Conservation (phyloP, 1,140 invertebrate species). For the Pentalonia nigronervosa region DNA sequence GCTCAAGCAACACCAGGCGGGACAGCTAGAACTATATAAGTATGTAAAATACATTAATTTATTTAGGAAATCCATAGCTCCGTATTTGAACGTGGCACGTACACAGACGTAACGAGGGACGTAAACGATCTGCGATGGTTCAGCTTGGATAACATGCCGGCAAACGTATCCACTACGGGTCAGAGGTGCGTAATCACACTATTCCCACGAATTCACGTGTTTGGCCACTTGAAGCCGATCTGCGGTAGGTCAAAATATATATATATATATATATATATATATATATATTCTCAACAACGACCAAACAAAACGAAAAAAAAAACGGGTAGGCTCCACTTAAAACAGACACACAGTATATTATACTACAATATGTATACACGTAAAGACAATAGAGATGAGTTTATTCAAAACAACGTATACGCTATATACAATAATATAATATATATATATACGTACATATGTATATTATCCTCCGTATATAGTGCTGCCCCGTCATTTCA, state of each 20-base stretch:
- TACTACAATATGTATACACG: not conserved
- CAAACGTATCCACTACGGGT: slow-evolving; percentile 44
- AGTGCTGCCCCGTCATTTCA: slow-evolving; percentile 35
- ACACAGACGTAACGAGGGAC: slow-evolving; percentile 26
- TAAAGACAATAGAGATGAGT: slow-evolving; percentile 38
- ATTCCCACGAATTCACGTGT: slow-evolving; percentile 56
- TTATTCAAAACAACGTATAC: slow-evolving; percentile 33
- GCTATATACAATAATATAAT: not conserved
- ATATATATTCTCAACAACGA: not conserved
- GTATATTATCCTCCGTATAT: no score
- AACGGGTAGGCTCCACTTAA: slow-evolving; percentile 42
- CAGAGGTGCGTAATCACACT: slow-evolving; percentile 54
- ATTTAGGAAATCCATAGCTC: not conserved
- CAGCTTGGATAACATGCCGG: slow-evolving; percentile 20
- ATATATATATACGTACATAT: not conserved
- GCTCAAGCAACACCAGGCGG: no score
- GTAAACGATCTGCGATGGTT: slow-evolving; percentile 44
- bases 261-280: not conserved
- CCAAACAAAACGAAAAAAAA: slow-evolving; percentile 25
- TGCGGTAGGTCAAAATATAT: slow-evolving; percentile 54
- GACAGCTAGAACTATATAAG: no score
- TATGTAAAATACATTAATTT: not conserved
- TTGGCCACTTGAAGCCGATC: slow-evolving; percentile 38
- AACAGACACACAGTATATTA: slow-evolving; percentile 10
- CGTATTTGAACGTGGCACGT: slow-evolving; percentile 32